Base-by-base conservation (phyloP, 2,113 vertebrate species). In the Pyrgilauda ruficollis region DNA sequence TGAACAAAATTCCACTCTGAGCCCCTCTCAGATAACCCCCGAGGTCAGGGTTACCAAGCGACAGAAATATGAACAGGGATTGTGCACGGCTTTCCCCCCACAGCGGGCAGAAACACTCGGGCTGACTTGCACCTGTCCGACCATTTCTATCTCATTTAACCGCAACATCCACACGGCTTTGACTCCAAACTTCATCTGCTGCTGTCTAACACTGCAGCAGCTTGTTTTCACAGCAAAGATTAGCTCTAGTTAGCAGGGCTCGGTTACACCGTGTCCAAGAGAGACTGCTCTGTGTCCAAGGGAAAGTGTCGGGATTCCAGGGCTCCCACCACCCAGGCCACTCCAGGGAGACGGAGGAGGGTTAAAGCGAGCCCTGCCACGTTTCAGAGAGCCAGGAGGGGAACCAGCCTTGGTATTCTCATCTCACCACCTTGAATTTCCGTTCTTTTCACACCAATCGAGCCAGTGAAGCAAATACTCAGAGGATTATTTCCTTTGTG, bases 381-480 rank as follows among this genome's bases (percentile, higher is more conserved):
- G 1, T 31, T 62, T 35, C 52, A 76, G 75, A 56, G 89, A 70
- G 78, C 39, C 41, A 6, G 62, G 46, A 75, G 39, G 66, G 86
- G 87, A 94, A 75, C 84, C 84, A 78, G 72, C 69, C 89, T 92
- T 37, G 18, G 7, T 12, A n/a, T 92, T 90, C 83, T 62, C 59
- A 70, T 26, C 87, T 92, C 88, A 62, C 96, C 91, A 96, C 97
- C 97, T 89, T 82, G 33, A 94, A 74, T 89, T 91, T 67, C 94
- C 93, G 37, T 91, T 97, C 97, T 96, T 96, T 95, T 96, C 97
- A 95, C 97, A 96, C 90, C 90, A 47, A 82, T 89, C 95, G 82
- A 96, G 94, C 76, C 95, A 87, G 84, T 62, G 84, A 88, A 95
- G 97, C 97, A 97, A 98, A 97, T 28, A 74, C 72, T 97, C 96